Conservation (phyloP, 2,888 invertebrate species). For the Pristionchus entomophagus region DNA sequence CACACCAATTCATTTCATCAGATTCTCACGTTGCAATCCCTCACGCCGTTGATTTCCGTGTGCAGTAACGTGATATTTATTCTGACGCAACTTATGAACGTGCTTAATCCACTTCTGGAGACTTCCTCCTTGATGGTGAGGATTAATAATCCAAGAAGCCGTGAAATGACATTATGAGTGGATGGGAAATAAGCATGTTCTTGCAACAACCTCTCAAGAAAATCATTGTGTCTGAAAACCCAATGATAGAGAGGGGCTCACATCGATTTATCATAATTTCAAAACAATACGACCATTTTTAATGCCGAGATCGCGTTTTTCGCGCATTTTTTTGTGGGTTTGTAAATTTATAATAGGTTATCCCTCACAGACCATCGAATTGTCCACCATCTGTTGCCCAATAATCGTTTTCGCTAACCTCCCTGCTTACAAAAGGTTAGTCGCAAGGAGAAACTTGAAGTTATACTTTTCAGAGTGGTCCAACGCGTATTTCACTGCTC, state of each 20-base stretch:
- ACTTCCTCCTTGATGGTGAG: not conserved
- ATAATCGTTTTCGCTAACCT: not conserved
- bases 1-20: too few relatives aligned
- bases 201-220: too few relatives aligned
- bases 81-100: not conserved
- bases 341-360: too few relatives aligned
- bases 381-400: not conserved
- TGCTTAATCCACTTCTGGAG: not conserved
- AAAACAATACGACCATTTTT: too few relatives aligned
- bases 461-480: not conserved
- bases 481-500: not conserved
- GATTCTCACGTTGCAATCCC: not conserved
- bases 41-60: not conserved
- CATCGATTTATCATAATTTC: too few relatives aligned
- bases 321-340: too few relatives aligned
- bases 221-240: too few relatives aligned
- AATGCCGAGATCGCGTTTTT: too few relatives aligned
- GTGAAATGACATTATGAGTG: too few relatives aligned
- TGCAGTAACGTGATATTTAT: not conserved
- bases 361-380: not conserved
- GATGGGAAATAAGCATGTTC: too few relatives aligned
- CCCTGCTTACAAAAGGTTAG: not conserved
- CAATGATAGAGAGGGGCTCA: too few relatives aligned
- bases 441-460: not conserved
- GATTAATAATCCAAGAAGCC: not conserved